A percentile compares a stretch with the other conserved stretches of the same genome.
phyloP scores from a whole-genome alignment of 2,113 vertebrate species.

The Syngnathoides biaculeatus region DNA sequence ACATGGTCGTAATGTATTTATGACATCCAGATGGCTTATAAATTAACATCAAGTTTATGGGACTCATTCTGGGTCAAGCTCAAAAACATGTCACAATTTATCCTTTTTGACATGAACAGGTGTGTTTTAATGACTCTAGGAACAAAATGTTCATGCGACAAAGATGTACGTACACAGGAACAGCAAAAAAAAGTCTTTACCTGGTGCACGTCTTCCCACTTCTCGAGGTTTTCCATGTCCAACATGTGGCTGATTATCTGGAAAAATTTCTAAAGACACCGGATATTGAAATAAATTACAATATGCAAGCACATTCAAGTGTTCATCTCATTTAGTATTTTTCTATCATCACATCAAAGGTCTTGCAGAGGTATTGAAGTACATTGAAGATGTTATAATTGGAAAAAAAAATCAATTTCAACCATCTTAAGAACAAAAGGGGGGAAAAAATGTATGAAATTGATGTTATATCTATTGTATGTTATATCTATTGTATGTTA shows the following conservation, averaged over 20 bases:
- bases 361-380: not conserved
- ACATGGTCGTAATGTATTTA: constrained; percentile 26
- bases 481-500: too few relatives aligned
- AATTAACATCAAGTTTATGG: constrained; percentile 38
- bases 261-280: constrained; percentile 88
- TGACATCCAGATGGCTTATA: constrained; percentile 50
- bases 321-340: not conserved
- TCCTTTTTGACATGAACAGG: constrained; percentile 22
- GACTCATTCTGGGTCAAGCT: constrained; percentile 17
- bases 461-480: too few relatives aligned
- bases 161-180: not conserved
- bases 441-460: not conserved
- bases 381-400: not conserved
- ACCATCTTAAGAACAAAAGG: not conserved
- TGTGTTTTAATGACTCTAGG: constrained; percentile 35
- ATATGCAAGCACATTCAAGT: not conserved
- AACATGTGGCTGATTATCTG: constrained; percentile 97
- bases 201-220: constrained; percentile 96
- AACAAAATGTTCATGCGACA: constrained; percentile 24
- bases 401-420: not conserved
- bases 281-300: not conserved
- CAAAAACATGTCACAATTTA: not conserved
- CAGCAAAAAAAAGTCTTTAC: constrained; percentile 60
- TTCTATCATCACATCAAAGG: not conserved
- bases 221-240: constrained; percentile 89